A percentile compares a stretch with the other conserved stretches of the same genome.
Evolutionary conservation across 2,797 vertebrate genomes (phyloP).

Genomic region (Sarcoramphus papa): DNA sequence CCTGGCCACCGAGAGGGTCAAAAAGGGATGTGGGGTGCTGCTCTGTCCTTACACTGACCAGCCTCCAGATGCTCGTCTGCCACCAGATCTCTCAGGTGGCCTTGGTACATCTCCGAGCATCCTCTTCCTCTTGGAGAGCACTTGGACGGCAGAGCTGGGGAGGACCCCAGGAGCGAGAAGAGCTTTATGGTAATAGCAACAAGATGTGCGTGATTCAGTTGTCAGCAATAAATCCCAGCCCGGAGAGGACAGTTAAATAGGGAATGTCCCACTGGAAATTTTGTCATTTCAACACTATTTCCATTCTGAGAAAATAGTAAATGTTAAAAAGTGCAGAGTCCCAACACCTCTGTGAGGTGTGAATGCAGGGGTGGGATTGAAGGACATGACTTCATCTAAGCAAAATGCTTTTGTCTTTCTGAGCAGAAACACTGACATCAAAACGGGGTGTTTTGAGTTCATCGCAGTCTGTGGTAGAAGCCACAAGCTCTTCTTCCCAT

Average conservation of each 20-base stretch:
- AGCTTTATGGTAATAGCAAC: not conserved
- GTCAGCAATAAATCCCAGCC: not conserved
- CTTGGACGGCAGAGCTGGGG: not conserved
- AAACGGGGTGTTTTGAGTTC: accelerated
- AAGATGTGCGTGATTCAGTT: not conserved
- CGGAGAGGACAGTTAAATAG: not conserved
- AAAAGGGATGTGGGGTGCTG: not conserved
- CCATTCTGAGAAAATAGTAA: not conserved
- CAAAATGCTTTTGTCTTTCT: not conserved
- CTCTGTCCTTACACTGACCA: not conserved
- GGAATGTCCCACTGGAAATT: conserved; percentile 5
- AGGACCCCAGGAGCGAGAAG: not conserved
- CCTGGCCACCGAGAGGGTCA: not conserved
- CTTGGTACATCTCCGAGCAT: not conserved
- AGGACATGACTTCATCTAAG: not conserved
- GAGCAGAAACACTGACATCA: not conserved
- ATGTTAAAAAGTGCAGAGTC: not conserved
- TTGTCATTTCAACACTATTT: conserved; percentile 1
- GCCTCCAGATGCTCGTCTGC: accelerated
- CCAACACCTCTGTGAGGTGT: not conserved
- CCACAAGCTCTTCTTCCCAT: not conserved
- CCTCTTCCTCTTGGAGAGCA: not conserved
- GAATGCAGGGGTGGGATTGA: not conserved
- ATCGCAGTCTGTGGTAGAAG: accelerated
- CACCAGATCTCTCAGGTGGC: not conserved